A percentile compares a stretch with the other conserved stretches of the same genome.
phyloP scores from a whole-genome alignment of 1,140 invertebrate species.

The Anthonomus grandis region DNA sequence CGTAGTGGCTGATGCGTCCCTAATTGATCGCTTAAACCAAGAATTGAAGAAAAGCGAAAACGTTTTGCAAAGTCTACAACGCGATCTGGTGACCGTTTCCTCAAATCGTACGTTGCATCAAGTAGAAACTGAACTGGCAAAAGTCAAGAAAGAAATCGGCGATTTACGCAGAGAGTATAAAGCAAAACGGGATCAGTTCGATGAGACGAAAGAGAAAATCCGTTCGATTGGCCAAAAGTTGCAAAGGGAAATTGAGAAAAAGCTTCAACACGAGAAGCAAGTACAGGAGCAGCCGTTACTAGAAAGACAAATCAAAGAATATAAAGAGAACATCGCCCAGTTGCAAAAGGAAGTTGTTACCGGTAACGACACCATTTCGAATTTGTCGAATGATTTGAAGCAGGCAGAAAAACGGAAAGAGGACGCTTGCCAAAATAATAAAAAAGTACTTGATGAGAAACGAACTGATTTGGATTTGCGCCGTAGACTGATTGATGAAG shows the following conservation, averaged over 20 bases:
- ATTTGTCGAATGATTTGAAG: background rate
- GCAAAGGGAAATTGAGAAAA: slow-evolving; percentile 29
- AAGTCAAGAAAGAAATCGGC: slow-evolving; percentile 46
- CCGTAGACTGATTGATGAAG: slow-evolving; percentile 37
- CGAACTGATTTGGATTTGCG: slow-evolving; percentile 40
- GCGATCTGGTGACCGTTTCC: slow-evolving; percentile 48
- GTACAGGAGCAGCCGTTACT: slow-evolving; percentile 35
- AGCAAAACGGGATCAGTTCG: slow-evolving; percentile 25
- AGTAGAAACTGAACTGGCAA: slow-evolving; percentile 48
- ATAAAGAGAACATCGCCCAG: slow-evolving; percentile 14
- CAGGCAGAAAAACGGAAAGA: background rate
- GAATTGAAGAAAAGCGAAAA: slow-evolving; percentile 34
- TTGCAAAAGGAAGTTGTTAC: slow-evolving; percentile 18
- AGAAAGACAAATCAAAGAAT: slow-evolving; percentile 30
- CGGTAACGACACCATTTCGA: background rate
- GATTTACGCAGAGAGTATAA: slow-evolving; percentile 26
- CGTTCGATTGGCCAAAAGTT: slow-evolving; percentile 35
- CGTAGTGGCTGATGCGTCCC: slow-evolving; percentile 36
- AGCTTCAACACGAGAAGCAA: slow-evolving; percentile 35
- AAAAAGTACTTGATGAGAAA: slow-evolving; percentile 44
- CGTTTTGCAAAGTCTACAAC: slow-evolving; percentile 43
- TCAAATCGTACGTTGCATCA: slow-evolving; percentile 51
- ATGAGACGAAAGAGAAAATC: slow-evolving; percentile 31
- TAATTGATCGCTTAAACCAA: slow-evolving; percentile 39
- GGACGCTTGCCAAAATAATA: no score